Base-by-base conservation (phyloP, 2,888 invertebrate genomes). In the Lochmaea capreae region DNA sequence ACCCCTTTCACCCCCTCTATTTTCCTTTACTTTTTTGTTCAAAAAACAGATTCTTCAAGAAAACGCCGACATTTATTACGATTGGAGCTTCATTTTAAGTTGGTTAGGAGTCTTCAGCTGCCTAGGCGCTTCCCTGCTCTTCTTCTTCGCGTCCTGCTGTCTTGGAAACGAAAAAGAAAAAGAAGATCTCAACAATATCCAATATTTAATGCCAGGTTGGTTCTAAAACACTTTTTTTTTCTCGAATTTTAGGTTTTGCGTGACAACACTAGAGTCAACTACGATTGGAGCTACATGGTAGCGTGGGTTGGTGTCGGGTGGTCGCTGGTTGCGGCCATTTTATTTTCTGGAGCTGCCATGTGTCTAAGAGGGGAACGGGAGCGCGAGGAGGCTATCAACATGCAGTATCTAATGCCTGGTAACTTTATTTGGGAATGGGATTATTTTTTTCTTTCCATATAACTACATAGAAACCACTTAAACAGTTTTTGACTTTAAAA, bases 351-450 rank as follows among this genome's bases (percentile, higher is more conserved):
- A 87, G 96, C 97, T 85, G 97, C 97, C 87, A 94, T 97, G 89
- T 97, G 97, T 90, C 93, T 97, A 88, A 92, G 96, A 88, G 95
- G 94, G 88, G 97, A 97, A 90, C 92, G 95, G 86, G 96, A 96
- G 89, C 92, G 95, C 88, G 97, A 97, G 89, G 96, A 97, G 89
- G 96, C 96, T 88, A 93, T 97, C 90, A 97, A 97, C 91, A 95
- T 97, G 94, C 97, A 97, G 92, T 97, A 97, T 89, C 92, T 97
- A 89, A 97, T 97, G 97, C 97, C 97, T 90, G 96, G 96, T 96
- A 93, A 87, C 85, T 84, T 83, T 54, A 70, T 71, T 11, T 71
- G 58, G 65, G 39, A 26, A 42, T 70, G 65, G 71, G 74, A 69
- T 63, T n/a, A 10, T 18, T 12, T 18, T 54, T 54, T 54, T 18